Evolutionary conservation across 64 coral and sea anemone species (phyloP).

Genomic region (Montipora capricornis): DNA sequence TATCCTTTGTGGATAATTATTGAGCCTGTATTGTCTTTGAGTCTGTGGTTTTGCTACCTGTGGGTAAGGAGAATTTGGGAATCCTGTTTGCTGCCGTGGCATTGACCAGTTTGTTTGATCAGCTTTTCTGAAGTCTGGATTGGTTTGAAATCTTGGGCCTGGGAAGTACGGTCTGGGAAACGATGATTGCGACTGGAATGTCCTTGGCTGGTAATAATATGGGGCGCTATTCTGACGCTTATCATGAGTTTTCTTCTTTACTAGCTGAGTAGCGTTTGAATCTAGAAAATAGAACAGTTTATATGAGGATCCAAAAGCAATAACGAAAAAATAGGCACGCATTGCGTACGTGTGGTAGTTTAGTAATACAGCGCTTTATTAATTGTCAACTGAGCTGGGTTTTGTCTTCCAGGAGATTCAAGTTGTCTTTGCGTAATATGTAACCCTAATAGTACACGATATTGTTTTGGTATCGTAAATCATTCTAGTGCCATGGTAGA

Average conservation of each 20-base stretch:
- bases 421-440: too few relatives aligned
- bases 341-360: too few relatives aligned
- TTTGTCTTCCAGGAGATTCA: too few relatives aligned
- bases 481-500: too few relatives aligned
- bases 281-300: neutral
- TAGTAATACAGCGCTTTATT: too few relatives aligned
- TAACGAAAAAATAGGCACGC: too few relatives aligned
- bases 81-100: neutral
- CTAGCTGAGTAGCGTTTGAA: neutral
- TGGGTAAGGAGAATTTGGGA: neutral
- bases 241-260: neutral
- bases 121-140: neutral
- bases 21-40: neutral
- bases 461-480: too few relatives aligned
- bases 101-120: neutral
- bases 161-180: neutral
- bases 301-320: neutral
- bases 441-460: too few relatives aligned
- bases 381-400: too few relatives aligned
- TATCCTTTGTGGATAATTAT: constrained; percentile 18
- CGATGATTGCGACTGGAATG: neutral
- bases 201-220: neutral
- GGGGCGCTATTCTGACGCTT: constrained; percentile 1
- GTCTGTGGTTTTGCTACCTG: neutral
- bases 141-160: constrained; percentile 5